These are phyloP conservation scores for Sylvilagus floridanus DNA, from an alignment of 2,797 vertebrate species.

Conservation along the genomic window DNA sequence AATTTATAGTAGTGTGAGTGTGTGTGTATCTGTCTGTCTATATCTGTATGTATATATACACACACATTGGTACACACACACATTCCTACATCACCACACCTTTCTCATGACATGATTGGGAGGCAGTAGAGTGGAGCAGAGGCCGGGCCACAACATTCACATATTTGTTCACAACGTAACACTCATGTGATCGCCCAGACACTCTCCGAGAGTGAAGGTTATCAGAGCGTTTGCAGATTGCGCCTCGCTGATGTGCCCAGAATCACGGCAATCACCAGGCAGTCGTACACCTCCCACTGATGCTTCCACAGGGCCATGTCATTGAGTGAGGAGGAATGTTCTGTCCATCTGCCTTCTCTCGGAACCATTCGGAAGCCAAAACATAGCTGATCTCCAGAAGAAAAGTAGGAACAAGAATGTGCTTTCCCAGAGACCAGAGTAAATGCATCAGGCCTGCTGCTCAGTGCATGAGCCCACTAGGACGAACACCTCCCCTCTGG, in stretches of 20 bases:
- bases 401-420: neutral
- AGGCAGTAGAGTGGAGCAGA: neutral
- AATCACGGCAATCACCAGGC: slow-evolving; percentile 79
- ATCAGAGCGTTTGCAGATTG: slow-evolving; percentile 76
- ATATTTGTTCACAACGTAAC: slow-evolving; percentile 68
- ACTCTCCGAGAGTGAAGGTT: slow-evolving; percentile 74
- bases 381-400: neutral
- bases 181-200: slow-evolving; percentile 22
- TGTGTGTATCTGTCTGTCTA: neutral
- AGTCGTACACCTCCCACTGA: slow-evolving; percentile 75
- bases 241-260: slow-evolving; percentile 47
- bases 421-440: neutral
- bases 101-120: neutral
- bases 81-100: neutral
- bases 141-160: neutral
- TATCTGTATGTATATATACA: neutral
- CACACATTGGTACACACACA: neutral
- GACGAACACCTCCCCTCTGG: neutral
- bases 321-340: slow-evolving; percentile 69
- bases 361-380: neutral
- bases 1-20: neutral
- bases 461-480: fast-evolving
- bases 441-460: neutral
- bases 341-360: neutral
- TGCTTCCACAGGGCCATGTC: slow-evolving; percentile 36